These are phyloP conservation scores for Trinorchestia longiramus DNA, from an alignment of 1,140 invertebrate genomes.

Conservation along the genomic window DNA sequence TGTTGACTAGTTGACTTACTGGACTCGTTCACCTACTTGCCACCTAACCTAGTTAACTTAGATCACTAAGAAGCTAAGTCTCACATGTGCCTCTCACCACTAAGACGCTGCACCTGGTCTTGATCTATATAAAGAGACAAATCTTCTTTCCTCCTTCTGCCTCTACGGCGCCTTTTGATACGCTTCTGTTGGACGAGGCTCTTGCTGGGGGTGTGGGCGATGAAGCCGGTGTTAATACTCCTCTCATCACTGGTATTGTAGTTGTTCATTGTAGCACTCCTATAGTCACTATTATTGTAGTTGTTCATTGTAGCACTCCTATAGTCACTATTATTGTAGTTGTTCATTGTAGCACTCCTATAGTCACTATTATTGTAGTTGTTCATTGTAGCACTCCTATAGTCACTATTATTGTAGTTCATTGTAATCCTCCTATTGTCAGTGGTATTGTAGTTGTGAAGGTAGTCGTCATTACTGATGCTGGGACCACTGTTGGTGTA, in stretches of 20 bases:
- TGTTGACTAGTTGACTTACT: too few relatives aligned
- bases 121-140: slow-evolving; percentile 89
- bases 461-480: too few relatives aligned
- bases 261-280: not conserved
- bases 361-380: too few relatives aligned
- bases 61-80: not conserved
- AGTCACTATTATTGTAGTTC: not conserved
- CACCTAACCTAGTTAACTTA: too few relatives aligned
- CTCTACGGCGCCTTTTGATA: slow-evolving; percentile 1
- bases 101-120: slow-evolving; percentile 89
- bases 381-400: not conserved
- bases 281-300: not conserved
- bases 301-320: not conserved
- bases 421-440: not conserved
- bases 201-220: not conserved
- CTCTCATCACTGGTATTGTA: too few relatives aligned
- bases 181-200: not conserved
- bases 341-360: not conserved
- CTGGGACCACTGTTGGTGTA: not conserved
- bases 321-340: not conserved
- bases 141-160: slow-evolving; percentile 62
- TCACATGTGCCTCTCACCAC: slow-evolving; percentile 74
- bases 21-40: too few relatives aligned
- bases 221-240: not conserved
- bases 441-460: not conserved